phyloP scores from a whole-genome alignment of 2,113 vertebrate genomes.

The Nansenia antarctica region DNA sequence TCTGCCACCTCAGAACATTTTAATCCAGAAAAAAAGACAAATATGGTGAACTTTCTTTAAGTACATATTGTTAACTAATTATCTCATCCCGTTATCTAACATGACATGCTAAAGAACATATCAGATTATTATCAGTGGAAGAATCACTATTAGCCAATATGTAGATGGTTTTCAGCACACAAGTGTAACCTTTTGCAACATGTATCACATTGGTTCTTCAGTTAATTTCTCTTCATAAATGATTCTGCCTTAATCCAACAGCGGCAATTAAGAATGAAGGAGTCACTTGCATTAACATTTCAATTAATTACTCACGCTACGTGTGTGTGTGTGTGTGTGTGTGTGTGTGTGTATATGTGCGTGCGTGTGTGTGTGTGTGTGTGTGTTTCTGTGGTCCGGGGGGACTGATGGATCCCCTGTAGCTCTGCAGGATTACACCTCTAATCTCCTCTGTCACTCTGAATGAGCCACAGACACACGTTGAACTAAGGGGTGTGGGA shows the following conservation, averaged over 20 bases:
- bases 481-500: constrained; percentile 74
- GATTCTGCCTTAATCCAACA: constrained; percentile 76
- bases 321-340: constrained; percentile 80
- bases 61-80: constrained; percentile 74
- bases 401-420: constrained; percentile 69
- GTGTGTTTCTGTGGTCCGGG: constrained; percentile 76
- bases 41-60: constrained; percentile 73
- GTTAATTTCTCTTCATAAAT: constrained; percentile 70
- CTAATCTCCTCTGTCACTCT: constrained; percentile 85
- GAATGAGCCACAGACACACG: constrained; percentile 78
- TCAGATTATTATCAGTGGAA: constrained; percentile 1
- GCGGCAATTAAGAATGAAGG: constrained; percentile 67
- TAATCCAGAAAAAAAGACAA: constrained; percentile 68
- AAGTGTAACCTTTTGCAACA: constrained; percentile 34
- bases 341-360: constrained; percentile 80
- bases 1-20: constrained; percentile 74
- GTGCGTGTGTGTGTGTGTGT: constrained; percentile 70
- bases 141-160: constrained; percentile 33
- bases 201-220: constrained; percentile 42
- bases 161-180: constrained; percentile 38
- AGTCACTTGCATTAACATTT: constrained; percentile 80
- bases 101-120: constrained; percentile 46
- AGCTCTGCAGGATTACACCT: constrained; percentile 83
- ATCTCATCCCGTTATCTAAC: constrained; percentile 57
- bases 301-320: constrained; percentile 83